Base-by-base conservation (phyloP, 2,113 vertebrate genomes). In the Corythornis vintsioides region DNA sequence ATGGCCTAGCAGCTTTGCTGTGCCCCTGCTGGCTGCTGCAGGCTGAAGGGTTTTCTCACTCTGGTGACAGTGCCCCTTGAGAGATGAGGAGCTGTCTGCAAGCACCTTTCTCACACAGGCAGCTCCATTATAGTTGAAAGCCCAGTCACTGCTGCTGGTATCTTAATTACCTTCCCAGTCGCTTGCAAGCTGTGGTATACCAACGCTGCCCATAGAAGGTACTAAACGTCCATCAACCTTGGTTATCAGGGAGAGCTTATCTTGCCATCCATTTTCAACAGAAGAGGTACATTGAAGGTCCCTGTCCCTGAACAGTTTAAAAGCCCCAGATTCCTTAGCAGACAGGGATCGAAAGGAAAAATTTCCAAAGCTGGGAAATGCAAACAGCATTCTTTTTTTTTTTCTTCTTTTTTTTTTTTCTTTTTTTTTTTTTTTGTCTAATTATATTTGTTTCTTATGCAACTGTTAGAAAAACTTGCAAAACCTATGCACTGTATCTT, bases 261-360 rank as follows among this genome's bases (percentile, higher is more conserved):
- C 93, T 88, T 71, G 14, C 79, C 26, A 71, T 47, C 52, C 45
- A 7, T 86, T 93, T 94, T 74, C n/a, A 60, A 75, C 47, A 82
- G 63, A 79, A 40, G 22, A 74, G 18, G 74, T 81, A 35, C 48
- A 93, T 33, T 48, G 69, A 83, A 91, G 72, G 69, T 93, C 69
- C 61, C 33, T 71, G 48, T 93, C 73, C 61, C 33, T 71, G 48
- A 77, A 42, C 74, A 74, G 42, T 73, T 84, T 18, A 79, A 86
- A 91, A 35, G 47, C 33, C 20, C 6, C 31, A 67, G 47, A 91
- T 52, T 80, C 85, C 79, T 53, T 78, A 61, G 48, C 52, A 95
- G 95, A 90, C 73, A 91, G 24, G 21, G 31, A 88, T 90, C 60
- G 89, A 86, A 93, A 77, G 47, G 56, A 67, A 89, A 66, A 77